Evolutionary conservation across 2,888 invertebrate genomes (phyloP).

Genomic region (Cataglyphis albicans): DNA sequence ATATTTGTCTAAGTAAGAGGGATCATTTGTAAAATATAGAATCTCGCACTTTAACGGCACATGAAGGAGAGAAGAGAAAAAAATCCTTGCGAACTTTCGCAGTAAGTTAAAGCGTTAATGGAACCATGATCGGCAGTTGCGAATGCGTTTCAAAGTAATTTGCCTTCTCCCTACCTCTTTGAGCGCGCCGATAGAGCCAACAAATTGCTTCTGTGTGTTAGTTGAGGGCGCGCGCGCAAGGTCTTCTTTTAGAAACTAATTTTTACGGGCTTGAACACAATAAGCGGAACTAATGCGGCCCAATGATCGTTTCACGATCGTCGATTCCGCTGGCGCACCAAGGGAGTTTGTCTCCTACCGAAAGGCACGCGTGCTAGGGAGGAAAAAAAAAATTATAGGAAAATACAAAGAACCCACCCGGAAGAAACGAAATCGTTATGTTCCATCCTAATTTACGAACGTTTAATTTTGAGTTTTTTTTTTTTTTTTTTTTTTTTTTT

Average conservation of each 20-base stretch:
- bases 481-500: not conserved
- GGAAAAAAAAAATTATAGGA: not conserved
- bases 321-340: not conserved
- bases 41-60: slow-evolving; percentile 10
- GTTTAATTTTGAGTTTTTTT: not conserved
- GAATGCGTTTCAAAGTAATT: slow-evolving; percentile 14
- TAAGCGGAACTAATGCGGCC: slow-evolving; percentile 1
- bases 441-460: not conserved
- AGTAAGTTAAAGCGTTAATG: slow-evolving; percentile 10
- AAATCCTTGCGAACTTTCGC: not conserved
- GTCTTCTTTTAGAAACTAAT: slow-evolving; percentile 7
- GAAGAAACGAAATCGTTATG: not conserved
- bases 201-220: not conserved
- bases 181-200: not conserved
- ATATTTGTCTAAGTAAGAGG: not conserved
- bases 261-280: slow-evolving; percentile 18
- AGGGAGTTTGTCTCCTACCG: not conserved
- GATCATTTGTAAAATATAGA: not conserved
- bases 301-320: not conserved
- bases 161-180: not conserved
- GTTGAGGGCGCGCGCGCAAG: not conserved
- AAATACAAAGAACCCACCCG: not conserved
- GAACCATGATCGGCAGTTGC: not conserved
- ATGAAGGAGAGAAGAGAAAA: not conserved
- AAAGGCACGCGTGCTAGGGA: not conserved